phyloP scores from a whole-genome alignment of 2,797 vertebrate genomes.

The Dallia pectoralis region DNA sequence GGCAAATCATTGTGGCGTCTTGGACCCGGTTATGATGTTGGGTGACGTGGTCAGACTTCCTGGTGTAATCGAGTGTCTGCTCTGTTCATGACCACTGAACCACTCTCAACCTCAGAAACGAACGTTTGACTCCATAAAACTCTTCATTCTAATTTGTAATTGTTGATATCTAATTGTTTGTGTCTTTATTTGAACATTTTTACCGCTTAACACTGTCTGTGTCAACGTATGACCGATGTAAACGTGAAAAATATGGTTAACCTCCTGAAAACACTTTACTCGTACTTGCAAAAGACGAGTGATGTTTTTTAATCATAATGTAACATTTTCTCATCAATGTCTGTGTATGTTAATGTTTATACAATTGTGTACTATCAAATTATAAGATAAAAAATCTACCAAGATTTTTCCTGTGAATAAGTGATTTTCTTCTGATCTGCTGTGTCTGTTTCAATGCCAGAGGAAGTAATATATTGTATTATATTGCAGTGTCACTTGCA shows the following conservation, averaged over 20 bases:
- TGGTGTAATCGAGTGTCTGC: slow-evolving; percentile 47
- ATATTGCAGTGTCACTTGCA: slow-evolving; percentile 8
- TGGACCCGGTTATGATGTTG: slow-evolving; percentile 50
- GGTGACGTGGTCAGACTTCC: slow-evolving; percentile 61
- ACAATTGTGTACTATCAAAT: slow-evolving; percentile 84
- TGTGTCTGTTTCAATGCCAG: slow-evolving; percentile 33
- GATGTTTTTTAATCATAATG: slow-evolving; percentile 76
- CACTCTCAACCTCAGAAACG: slow-evolving; percentile 63
- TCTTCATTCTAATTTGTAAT: slow-evolving; percentile 71
- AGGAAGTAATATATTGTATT: slow-evolving; percentile 9
- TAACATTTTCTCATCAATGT: slow-evolving; percentile 79
- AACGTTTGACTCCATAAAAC: slow-evolving; percentile 61
- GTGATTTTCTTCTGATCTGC: slow-evolving; percentile 49
- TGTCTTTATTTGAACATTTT: slow-evolving; percentile 71
- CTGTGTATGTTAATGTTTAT: slow-evolving; percentile 81
- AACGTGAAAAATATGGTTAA: slow-evolving; percentile 74
- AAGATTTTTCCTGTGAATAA: slow-evolving; percentile 81
- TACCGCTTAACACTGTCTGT: slow-evolving; percentile 79
- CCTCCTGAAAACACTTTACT: slow-evolving; percentile 75
- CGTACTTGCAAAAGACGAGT: slow-evolving; percentile 71
- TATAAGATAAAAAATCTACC: slow-evolving; percentile 76
- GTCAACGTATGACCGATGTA: slow-evolving; percentile 74
- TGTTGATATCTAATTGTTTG: slow-evolving; percentile 69
- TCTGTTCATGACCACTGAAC: slow-evolving; percentile 74
- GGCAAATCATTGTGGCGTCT: slow-evolving; percentile 52